Conservation (phyloP, 2,888 invertebrate species). For the Antitype chi region DNA sequence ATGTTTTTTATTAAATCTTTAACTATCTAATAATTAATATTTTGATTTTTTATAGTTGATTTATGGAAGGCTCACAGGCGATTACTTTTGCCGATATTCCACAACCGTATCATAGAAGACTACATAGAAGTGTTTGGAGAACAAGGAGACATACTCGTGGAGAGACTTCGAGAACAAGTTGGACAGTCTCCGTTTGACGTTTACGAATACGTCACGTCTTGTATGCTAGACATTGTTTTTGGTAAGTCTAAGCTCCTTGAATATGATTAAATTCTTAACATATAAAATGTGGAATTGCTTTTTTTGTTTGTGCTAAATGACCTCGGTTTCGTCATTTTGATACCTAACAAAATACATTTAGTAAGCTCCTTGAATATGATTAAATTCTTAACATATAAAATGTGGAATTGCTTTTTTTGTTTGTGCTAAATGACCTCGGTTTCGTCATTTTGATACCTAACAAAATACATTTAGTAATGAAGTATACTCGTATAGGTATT, state of each 20-base stretch:
- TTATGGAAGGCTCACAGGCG: conserved; percentile 91
- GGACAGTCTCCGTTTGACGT: conserved; percentile 86
- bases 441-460: neutral
- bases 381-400: neutral
- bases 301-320: neutral
- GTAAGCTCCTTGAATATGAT: neutral
- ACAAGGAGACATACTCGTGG: conserved; percentile 87
- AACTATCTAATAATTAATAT: neutral
- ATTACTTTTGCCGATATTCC: conserved; percentile 91
- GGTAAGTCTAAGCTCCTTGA: conserved; percentile 81
- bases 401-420: neutral
- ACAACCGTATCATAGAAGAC: conserved; percentile 91
- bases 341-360: neutral
- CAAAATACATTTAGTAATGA: neutral
- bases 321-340: neutral
- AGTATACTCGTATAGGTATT: neutral
- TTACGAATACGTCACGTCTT: conserved; percentile 88
- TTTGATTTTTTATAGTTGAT: conserved; percentile 77
- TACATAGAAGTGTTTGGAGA: conserved; percentile 91
- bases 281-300: neutral
- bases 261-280: neutral
- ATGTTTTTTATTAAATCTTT: no score
- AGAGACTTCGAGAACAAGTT: conserved; percentile 80
- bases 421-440: neutral
- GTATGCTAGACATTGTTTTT: conserved; percentile 92